These are phyloP conservation scores for Morone saxatilis DNA, from an alignment of 2,113 vertebrate species.

Conservation along the genomic window DNA sequence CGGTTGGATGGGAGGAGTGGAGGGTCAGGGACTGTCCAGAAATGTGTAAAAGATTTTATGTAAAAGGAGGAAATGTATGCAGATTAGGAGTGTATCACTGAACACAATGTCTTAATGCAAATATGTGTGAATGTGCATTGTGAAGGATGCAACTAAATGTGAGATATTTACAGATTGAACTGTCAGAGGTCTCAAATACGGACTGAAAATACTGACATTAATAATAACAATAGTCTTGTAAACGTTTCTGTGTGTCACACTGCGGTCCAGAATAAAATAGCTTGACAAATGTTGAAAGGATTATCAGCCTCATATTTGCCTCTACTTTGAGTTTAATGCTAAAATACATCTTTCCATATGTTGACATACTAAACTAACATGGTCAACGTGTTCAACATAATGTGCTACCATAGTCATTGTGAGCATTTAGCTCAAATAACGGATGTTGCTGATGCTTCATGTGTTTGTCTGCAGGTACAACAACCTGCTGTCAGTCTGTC, in stretches of 20 bases:
- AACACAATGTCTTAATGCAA: background rate
- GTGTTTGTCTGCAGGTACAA: slow-evolving; percentile 58
- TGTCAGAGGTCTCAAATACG: too few species aligned
- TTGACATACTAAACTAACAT: background rate
- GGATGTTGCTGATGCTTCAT: background rate
- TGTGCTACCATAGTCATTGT: background rate
- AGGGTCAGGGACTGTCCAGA: background rate
- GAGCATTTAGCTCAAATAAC: background rate
- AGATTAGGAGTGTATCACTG: too few species aligned
- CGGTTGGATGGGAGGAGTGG: too few species aligned
- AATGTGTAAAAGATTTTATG: background rate
- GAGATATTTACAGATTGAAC: too few species aligned
- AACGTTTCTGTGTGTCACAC: too few species aligned
- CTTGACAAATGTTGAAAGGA: too few species aligned
- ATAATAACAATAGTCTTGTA: too few species aligned
- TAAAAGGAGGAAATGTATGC: background rate
- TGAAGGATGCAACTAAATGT: background rate
- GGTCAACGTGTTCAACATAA: background rate
- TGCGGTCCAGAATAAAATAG: too few species aligned
- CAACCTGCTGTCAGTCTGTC: slow-evolving; percentile 39
- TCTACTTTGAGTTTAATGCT: background rate
- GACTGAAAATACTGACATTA: too few species aligned
- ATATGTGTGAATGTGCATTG: too few species aligned
- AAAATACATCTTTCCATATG: too few species aligned
- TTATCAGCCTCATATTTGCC: background rate